phyloP scores from a whole-genome alignment of 1,140 invertebrate genomes.

The Hypothenemus hampei region DNA sequence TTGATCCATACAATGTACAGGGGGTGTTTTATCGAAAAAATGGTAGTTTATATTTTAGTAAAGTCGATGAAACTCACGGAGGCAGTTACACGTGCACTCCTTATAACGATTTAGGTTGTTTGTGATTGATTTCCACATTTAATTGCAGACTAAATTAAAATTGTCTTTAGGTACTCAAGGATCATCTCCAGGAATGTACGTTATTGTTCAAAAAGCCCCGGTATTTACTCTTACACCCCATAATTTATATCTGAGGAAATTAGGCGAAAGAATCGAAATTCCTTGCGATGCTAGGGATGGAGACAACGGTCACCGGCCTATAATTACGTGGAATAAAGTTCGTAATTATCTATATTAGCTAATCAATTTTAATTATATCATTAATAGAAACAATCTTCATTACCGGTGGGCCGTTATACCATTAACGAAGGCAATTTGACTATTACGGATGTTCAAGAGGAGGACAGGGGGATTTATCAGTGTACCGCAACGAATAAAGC shows the following conservation, averaged over 20 bases:
- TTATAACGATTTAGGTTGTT: conserved; percentile 61
- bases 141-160: too few relatives aligned
- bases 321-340: conserved; percentile 84
- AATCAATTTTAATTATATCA: neutral
- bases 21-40: conserved; percentile 82
- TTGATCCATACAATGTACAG: conserved; percentile 85
- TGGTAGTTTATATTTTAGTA: conserved; percentile 75
- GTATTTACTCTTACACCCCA: conserved; percentile 71
- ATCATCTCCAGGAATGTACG: conserved; percentile 77
- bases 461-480: conserved; percentile 86
- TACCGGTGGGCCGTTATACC: conserved; percentile 64
- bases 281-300: conserved; percentile 76
- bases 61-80: conserved; percentile 70
- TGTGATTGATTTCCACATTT: conserved; percentile 45
- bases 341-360: conserved; percentile 12
- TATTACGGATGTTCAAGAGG: conserved; percentile 73
- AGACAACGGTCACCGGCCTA: conserved; percentile 67
- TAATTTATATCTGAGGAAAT: conserved; percentile 73
- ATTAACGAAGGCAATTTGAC: conserved; percentile 82
- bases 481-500: conserved; percentile 90
- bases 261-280: conserved; percentile 76
- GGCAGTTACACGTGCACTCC: conserved; percentile 88
- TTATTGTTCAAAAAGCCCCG: conserved; percentile 82
- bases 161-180: conserved; percentile 64
- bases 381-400: conserved; percentile 61